These are phyloP conservation scores for Cettia cetti DNA, from an alignment of 2,113 vertebrate species.

Conservation along the genomic window DNA sequence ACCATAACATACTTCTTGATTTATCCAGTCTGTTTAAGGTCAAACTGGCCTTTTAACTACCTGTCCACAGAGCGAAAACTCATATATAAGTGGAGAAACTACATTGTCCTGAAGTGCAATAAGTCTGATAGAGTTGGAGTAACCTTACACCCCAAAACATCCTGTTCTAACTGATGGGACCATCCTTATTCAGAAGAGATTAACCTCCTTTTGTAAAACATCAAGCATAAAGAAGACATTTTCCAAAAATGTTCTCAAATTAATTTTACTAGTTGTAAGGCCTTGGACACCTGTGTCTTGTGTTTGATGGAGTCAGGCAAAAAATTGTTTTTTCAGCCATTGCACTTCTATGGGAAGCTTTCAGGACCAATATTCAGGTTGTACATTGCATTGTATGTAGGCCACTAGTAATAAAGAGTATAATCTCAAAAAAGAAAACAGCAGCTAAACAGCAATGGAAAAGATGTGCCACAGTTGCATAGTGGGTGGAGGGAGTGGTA, in stretches of 20 bases:
- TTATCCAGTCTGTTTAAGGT: not conserved
- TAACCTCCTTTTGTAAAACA: not conserved
- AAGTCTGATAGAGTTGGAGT: not conserved
- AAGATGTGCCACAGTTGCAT: rapidly evolving
- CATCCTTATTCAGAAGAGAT: not conserved
- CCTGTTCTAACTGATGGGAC: not conserved
- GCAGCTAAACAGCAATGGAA: not conserved
- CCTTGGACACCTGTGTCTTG: not conserved
- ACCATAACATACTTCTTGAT: not conserved
- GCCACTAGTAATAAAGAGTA: not conserved
- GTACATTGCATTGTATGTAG: not conserved
- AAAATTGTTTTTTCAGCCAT: not conserved
- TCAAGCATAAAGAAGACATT: not conserved
- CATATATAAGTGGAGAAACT: not conserved
- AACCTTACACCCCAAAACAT: not conserved
- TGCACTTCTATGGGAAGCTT: not conserved
- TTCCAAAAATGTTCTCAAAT: not conserved
- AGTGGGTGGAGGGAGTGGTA: not conserved
- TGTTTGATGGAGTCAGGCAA: not conserved
- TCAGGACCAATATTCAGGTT: not conserved
- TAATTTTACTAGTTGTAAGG: not conserved
- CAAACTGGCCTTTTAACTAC: not conserved
- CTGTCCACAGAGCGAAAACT: not conserved
- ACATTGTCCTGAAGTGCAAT: not conserved
- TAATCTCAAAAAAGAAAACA: not conserved